Evolutionary conservation across 2,113 vertebrate species (phyloP), one percentile per base, ranked within the genome.

Genomic region (Halcyon malimbica): DNA sequence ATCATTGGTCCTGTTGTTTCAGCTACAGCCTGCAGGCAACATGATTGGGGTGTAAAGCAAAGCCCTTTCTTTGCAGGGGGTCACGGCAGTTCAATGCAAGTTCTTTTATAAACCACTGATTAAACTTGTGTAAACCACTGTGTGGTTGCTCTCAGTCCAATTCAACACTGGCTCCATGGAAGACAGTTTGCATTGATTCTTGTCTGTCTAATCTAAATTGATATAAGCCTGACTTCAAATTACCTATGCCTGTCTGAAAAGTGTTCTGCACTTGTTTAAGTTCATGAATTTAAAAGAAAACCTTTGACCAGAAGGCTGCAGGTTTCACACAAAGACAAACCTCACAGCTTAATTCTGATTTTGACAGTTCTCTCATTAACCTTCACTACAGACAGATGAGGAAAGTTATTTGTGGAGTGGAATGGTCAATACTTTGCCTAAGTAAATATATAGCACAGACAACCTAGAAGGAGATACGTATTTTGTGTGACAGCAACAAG

Each of bases 141-240:
- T 87, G 24, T 81, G 56, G 46, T 81, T 3, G 2, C 35, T 83
- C 59, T 79, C 60, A 29, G 57, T 82, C 93, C 83, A 76, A 59
- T 89, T 95, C 89, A 82, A 62, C 86, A 25, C 44, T 69, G 62
- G 29, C 77, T 81, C 67, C 44, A n/a, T 44, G 65, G 69, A 53
- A 75, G 48, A 71, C 60, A 91, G 26, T 35, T 89, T 89, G 41
- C 54, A 93, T 76, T 84, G 94, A 93, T 96, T 93, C 33, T 82
- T 87, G 35, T 75, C 89, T 92, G 51, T 84, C 87, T 91, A 84
- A 95, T 78, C 81, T 82, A 91, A 94, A 94, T 57, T 95, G 83
- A 89, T 91, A 79, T 37, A 85, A 91, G 21, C 48, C 65, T 84
- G 51, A 89, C 87, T 94, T 91, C 65, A 91, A 94, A 91, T 91